phyloP scores from a whole-genome alignment of 2,888 invertebrate species.

The Mythimna albipuncta region DNA sequence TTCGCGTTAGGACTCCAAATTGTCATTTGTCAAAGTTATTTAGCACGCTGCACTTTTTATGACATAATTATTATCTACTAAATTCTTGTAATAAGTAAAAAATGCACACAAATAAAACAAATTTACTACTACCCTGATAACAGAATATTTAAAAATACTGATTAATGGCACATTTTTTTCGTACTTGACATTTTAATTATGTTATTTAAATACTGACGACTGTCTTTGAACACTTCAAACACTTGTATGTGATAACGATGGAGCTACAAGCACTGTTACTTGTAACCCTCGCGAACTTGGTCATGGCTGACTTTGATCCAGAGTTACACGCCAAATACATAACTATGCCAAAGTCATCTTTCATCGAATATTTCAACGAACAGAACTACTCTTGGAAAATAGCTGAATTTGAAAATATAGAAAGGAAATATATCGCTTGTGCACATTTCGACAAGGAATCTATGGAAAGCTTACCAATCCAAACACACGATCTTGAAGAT shows the following conservation, averaged over 20 bases:
- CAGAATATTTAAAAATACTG: not conserved
- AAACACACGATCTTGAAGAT: slow-evolving; percentile 9
- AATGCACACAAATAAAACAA: not conserved
- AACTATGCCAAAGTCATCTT: slow-evolving; percentile 28
- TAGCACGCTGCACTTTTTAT: not conserved
- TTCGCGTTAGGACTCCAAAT: not conserved
- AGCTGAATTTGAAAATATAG: slow-evolving; percentile 11
- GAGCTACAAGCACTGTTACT: slow-evolving; percentile 18
- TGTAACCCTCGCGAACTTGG: not conserved
- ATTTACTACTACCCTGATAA: not conserved
- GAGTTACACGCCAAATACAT: slow-evolving; percentile 25
- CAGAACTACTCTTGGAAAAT: slow-evolving; percentile 50
- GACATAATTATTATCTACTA: not conserved
- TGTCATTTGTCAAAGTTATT: not conserved
- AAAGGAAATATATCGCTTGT: not conserved
- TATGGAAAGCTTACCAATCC: not conserved
- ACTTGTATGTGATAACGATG: not conserved
- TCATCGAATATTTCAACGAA: slow-evolving; percentile 56
- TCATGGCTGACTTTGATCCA: not conserved
- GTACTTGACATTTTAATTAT: not conserved
- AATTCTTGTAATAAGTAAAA: not conserved
- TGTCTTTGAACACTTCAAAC: not conserved
- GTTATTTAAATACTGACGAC: slow-evolving; percentile 10
- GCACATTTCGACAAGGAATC: not conserved
- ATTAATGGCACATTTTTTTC: not conserved